Conservation (phyloP, 2,888 invertebrate genomes). For the Acleris emargana region DNA sequence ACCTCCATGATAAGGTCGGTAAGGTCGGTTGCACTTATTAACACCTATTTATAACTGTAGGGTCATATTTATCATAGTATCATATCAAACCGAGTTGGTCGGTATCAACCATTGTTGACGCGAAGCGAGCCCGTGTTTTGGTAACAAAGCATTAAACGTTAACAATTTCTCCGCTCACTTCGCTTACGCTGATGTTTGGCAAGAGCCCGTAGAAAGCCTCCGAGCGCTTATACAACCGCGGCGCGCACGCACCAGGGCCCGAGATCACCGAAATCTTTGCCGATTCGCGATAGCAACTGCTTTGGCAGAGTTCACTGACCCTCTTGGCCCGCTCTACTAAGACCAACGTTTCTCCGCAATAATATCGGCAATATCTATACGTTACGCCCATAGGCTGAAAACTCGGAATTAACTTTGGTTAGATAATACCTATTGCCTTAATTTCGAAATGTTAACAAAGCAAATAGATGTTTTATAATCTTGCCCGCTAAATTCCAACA, state of each 20-base stretch:
- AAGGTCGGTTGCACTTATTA: slow-evolving; percentile 14
- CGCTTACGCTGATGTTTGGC: slow-evolving; percentile 63
- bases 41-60: slow-evolving; percentile 16
- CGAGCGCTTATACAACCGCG: slow-evolving; percentile 73
- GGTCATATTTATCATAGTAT: slow-evolving; percentile 7
- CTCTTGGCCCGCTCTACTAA: slow-evolving; percentile 56
- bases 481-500: no score
- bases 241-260: slow-evolving; percentile 57
- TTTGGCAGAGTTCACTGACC: slow-evolving; percentile 65
- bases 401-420: slow-evolving; percentile 27
- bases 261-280: slow-evolving; percentile 56
- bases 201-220: slow-evolving; percentile 73
- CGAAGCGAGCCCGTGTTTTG: slow-evolving; percentile 41
- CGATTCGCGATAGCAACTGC: slow-evolving; percentile 60
- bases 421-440: slow-evolving; percentile 15
- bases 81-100: background rate
- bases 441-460: background rate
- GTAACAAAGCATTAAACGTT: slow-evolving; percentile 62
- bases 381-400: slow-evolving; percentile 34
- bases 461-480: no score
- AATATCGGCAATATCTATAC: slow-evolving; percentile 31
- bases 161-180: slow-evolving; percentile 78
- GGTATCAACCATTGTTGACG: background rate
- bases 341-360: slow-evolving; percentile 51
- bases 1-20: slow-evolving; percentile 19